Percentiles rank a stretch among this genome's conserved stretches.
Evolutionary conservation across 2,888 invertebrate genomes (phyloP).

Genomic region (Candidula unifasciata): DNA sequence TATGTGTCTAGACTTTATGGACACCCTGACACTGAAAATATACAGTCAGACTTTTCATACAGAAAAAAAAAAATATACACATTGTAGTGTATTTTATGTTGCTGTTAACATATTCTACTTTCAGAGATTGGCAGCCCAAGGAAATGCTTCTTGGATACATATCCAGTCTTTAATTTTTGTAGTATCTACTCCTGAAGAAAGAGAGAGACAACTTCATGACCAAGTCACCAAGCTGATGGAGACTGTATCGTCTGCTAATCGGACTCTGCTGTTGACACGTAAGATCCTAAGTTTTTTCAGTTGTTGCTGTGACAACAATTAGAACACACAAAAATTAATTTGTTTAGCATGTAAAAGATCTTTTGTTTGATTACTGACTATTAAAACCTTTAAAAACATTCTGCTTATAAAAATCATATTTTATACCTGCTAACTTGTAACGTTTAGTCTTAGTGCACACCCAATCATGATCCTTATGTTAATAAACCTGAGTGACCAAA

Average conservation of each 20-base stretch:
- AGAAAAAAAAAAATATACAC: too few species aligned
- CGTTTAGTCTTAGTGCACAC: too few species aligned
- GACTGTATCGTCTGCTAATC: constrained; percentile 13
- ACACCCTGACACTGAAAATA: too few species aligned
- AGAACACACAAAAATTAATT: not conserved
- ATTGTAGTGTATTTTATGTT: too few species aligned
- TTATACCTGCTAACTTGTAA: too few species aligned
- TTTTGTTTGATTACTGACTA: too few species aligned
- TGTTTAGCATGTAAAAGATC: not conserved
- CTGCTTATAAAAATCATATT: not conserved
- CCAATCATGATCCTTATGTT: too few species aligned
- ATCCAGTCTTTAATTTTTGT: constrained; percentile 40
- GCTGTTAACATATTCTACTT: not conserved
- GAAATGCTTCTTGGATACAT: constrained; percentile 31
- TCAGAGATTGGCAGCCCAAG: constrained; percentile 27
- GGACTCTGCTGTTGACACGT: constrained; percentile 22
- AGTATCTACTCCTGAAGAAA: constrained; percentile 45
- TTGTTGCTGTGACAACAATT: not conserved
- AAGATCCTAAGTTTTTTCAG: not conserved
- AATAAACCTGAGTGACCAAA: too few species aligned
- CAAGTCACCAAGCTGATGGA: constrained; percentile 32
- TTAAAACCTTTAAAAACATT: not conserved
- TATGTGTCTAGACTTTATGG: too few species aligned
- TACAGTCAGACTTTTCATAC: too few species aligned
- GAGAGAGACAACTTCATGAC: constrained; percentile 30